Evolutionary conservation across 37 sponge, comb jelly and placozoan species (phyloP).

Genomic region (Crambe crambe): DNA sequence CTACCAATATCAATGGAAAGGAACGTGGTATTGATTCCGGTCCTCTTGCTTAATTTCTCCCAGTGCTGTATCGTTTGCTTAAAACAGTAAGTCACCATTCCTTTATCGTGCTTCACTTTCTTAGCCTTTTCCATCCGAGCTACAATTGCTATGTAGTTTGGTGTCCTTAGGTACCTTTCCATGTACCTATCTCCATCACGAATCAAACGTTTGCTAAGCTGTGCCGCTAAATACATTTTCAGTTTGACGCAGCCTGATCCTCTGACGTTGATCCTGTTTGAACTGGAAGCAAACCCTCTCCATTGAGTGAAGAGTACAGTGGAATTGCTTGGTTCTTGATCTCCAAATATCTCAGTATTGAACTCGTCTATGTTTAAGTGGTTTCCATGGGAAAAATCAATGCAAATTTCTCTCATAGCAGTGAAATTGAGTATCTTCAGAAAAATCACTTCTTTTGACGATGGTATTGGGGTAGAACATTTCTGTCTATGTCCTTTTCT

Average conservation of each 20-base stretch:
- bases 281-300: slow-evolving; percentile 28
- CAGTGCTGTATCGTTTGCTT: neutral
- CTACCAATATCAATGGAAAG: slow-evolving; percentile 38
- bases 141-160: slow-evolving; percentile 25
- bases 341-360: slow-evolving; percentile 7
- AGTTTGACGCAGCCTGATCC: slow-evolving; percentile 1
- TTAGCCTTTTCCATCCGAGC: slow-evolving; percentile 31
- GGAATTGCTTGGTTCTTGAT: neutral
- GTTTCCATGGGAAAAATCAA: slow-evolving; percentile 29
- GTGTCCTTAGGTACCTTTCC: neutral
- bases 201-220: slow-evolving; percentile 25
- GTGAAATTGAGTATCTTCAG: neutral
- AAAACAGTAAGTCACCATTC: slow-evolving; percentile 1
- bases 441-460: neutral
- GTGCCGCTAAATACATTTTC: slow-evolving; percentile 10
- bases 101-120: neutral
- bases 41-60: neutral
- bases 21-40: slow-evolving; percentile 7
- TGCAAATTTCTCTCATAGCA: slow-evolving; percentile 24
- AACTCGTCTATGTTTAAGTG: slow-evolving; percentile 14
- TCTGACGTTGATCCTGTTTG: slow-evolving; percentile 1
- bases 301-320: slow-evolving; percentile 42
- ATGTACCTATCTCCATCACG: slow-evolving; percentile 16
- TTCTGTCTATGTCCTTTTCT: neutral
- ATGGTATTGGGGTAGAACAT: neutral